phyloP scores from a whole-genome alignment of 2,113 vertebrate genomes.

The Epinephelus lanceolatus region DNA sequence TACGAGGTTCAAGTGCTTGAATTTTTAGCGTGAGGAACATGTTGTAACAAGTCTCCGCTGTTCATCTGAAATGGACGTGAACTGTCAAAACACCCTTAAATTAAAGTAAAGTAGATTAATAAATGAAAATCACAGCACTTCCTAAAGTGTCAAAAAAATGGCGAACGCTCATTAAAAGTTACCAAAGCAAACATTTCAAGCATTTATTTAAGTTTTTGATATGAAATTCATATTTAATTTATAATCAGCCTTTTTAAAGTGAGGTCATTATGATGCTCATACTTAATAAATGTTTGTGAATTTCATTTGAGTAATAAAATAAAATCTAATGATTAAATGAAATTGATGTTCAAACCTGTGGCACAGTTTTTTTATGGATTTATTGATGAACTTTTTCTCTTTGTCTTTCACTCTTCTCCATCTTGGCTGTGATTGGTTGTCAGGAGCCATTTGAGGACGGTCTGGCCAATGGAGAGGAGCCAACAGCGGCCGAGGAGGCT shows the following conservation, averaged over 20 bases:
- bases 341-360: not conserved
- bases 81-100: not conserved
- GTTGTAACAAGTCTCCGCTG: not conserved
- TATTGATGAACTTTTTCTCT: not conserved
- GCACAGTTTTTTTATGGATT: too few relatives aligned
- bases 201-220: too few relatives aligned
- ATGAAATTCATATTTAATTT: too few relatives aligned
- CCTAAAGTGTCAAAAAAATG: not conserved
- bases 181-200: not conserved
- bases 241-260: not conserved
- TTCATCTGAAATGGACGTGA: not conserved
- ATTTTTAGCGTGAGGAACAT: too few relatives aligned
- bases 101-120: not conserved
- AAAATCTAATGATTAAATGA: not conserved
- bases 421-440: conserved; percentile 27
- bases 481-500: conserved; percentile 89
- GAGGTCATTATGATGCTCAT: not conserved
- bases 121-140: not conserved
- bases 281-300: not conserved
- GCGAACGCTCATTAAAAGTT: not conserved
- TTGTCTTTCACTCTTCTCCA: not conserved
- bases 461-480: conserved; percentile 92
- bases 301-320: not conserved
- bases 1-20: too few relatives aligned
- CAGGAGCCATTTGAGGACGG: conserved; percentile 96